Conservation (phyloP, 2,797 vertebrate species). For the Pantherophis vulpinus region DNA sequence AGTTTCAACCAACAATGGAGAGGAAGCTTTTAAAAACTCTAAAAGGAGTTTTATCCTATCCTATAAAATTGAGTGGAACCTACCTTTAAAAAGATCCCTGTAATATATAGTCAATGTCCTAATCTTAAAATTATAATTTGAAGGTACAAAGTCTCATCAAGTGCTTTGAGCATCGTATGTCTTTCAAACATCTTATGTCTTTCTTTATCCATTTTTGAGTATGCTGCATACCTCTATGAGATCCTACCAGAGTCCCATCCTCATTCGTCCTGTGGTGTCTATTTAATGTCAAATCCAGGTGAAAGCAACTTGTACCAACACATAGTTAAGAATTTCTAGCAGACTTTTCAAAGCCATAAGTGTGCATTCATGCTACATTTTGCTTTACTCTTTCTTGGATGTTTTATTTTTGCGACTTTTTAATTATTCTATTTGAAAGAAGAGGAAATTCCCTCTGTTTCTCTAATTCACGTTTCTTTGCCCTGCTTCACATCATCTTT, state of each 20-base stretch:
- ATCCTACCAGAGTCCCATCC: background rate
- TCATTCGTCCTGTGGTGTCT: background rate
- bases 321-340: constrained; percentile 35
- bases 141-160: rapidly evolving
- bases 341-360: constrained; percentile 58
- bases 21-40: background rate
- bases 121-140: background rate
- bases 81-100: background rate
- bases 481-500: constrained; percentile 29
- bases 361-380: constrained; percentile 60
- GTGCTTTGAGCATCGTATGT: background rate
- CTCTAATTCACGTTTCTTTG: constrained; percentile 47
- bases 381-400: constrained; percentile 54
- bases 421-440: constrained; percentile 69
- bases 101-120: rapidly evolving
- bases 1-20: background rate
- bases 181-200: rapidly evolving
- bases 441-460: constrained; percentile 56
- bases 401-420: constrained; percentile 70
- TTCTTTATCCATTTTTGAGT: background rate
- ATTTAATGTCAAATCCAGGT: constrained; percentile 29
- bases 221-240: background rate
- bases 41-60: background rate
- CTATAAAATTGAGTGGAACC: rapidly evolving
- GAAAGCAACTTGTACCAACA: constrained; percentile 42